These are phyloP conservation scores for Chamaea fasciata DNA, from an alignment of 2,113 vertebrate species.

Conservation along the genomic window DNA sequence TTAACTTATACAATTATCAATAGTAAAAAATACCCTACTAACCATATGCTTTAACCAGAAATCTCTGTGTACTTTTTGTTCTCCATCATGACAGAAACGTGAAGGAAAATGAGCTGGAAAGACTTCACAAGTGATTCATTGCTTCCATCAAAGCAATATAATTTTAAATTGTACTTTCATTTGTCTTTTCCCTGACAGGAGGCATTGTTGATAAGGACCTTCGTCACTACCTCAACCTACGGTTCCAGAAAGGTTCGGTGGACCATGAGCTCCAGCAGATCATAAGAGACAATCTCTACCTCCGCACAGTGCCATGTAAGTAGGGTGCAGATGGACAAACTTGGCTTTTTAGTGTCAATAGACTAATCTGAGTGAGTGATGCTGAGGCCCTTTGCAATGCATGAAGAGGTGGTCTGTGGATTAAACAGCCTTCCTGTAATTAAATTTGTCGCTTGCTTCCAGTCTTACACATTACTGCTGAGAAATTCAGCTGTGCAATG, in stretches of 20 bases:
- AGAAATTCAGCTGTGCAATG: not conserved
- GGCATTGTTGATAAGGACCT: conserved; percentile 98
- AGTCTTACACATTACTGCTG: not conserved
- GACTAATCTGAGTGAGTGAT: rapidly evolving
- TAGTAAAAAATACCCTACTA: not conserved
- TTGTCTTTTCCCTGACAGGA: conserved; percentile 73
- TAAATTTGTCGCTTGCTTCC: not conserved
- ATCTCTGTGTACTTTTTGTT: not conserved
- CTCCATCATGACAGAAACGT: rapidly evolving
- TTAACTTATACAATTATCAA: not conserved
- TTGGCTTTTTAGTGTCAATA: not conserved
- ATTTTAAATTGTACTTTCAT: not conserved
- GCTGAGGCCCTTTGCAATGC: not conserved
- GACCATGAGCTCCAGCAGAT: conserved; percentile 99
- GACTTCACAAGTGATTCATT: not conserved
- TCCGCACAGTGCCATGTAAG: conserved; percentile 98
- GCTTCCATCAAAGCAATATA: not conserved
- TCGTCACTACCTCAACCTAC: conserved; percentile 97
- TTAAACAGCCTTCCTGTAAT: not conserved
- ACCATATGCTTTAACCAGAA: not conserved
- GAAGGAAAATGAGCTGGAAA: not conserved
- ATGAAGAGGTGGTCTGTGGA: not conserved
- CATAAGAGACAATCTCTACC: conserved; percentile 99
- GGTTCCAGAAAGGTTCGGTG: conserved; percentile 97
- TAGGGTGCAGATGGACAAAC: conserved; percentile 7